A percentile compares a stretch with the other conserved stretches of the same genome.
Evolutionary conservation across 2,888 invertebrate genomes (phyloP).

Genomic region (Maniola hyperantus): DNA sequence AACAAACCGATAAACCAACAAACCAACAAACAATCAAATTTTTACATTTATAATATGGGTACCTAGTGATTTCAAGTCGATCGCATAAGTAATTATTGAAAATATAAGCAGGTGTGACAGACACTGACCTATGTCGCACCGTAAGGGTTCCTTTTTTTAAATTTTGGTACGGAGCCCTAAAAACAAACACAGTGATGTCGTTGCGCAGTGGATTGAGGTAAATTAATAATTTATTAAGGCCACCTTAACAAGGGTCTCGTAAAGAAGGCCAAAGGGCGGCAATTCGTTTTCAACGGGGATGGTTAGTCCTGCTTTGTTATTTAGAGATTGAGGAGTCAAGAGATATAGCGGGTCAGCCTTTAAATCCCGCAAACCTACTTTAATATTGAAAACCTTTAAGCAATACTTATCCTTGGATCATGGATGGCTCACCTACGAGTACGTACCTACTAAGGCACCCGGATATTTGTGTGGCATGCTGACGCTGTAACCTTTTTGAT

Average conservation of each 20-base stretch:
- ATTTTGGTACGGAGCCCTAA: background rate
- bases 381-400: slow-evolving; percentile 47
- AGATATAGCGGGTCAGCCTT: slow-evolving; percentile 49
- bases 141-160: background rate
- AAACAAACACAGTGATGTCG: slow-evolving; percentile 1
- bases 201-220: slow-evolving; percentile 34
- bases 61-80: too few relatives aligned
- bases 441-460: background rate
- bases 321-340: slow-evolving; percentile 60
- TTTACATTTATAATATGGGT: too few relatives aligned
- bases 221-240: slow-evolving; percentile 82
- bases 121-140: too few relatives aligned
- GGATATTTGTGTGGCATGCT: background rate
- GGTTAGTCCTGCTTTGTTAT: slow-evolving; percentile 75
- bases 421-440: background rate
- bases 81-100: too few relatives aligned
- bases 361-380: slow-evolving; percentile 55
- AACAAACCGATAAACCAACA: too few relatives aligned
- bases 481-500: too few relatives aligned
- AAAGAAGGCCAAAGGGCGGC: slow-evolving; percentile 79
- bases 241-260: slow-evolving; percentile 82
- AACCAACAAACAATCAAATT: too few relatives aligned
- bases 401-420: slow-evolving; percentile 32
- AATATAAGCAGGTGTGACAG: too few relatives aligned
- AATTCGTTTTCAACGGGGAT: slow-evolving; percentile 77